Conservation (phyloP, 2,888 invertebrate genomes). For the Apantesis nais region DNA sequence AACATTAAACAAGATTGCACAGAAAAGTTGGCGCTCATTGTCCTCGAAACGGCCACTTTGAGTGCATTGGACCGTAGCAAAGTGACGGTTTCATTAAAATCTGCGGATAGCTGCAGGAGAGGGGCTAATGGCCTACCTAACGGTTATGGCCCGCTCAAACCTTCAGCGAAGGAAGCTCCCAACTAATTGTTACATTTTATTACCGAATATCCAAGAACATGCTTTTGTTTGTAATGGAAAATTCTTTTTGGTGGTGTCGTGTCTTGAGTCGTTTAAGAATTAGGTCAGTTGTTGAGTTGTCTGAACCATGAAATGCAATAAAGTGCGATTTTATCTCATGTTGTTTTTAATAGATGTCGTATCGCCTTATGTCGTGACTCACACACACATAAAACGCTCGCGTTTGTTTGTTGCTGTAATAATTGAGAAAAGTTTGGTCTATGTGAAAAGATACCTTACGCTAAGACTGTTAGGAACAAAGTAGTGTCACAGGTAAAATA, state of each 20-base stretch:
- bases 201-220: constrained; percentile 36
- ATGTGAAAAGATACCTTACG: too few relatives aligned
- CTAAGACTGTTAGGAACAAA: background rate
- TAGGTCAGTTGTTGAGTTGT: background rate
- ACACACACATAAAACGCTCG: too few relatives aligned
- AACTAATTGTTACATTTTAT: constrained; percentile 47
- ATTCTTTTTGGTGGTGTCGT: background rate
- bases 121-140: constrained; percentile 38
- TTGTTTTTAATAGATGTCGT: background rate
- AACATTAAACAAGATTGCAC: constrained; percentile 37
- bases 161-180: constrained; percentile 22
- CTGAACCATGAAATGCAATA: background rate
- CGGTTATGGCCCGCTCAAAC: constrained; percentile 35
- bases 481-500: background rate
- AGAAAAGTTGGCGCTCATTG: constrained; percentile 34
- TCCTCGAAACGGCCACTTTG: constrained; percentile 30
- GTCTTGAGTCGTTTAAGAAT: background rate
- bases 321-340: background rate
- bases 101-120: constrained; percentile 33
- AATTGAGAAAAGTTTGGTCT: too few relatives aligned
- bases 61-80: constrained; percentile 38
- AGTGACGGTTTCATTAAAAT: constrained; percentile 46
- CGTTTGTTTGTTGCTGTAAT: too few relatives aligned
- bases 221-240: constrained; percentile 37
- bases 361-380: background rate